These are phyloP conservation scores for Resseliella maxima DNA, from an alignment of 2,888 invertebrate genomes.

Conservation along the genomic window DNA sequence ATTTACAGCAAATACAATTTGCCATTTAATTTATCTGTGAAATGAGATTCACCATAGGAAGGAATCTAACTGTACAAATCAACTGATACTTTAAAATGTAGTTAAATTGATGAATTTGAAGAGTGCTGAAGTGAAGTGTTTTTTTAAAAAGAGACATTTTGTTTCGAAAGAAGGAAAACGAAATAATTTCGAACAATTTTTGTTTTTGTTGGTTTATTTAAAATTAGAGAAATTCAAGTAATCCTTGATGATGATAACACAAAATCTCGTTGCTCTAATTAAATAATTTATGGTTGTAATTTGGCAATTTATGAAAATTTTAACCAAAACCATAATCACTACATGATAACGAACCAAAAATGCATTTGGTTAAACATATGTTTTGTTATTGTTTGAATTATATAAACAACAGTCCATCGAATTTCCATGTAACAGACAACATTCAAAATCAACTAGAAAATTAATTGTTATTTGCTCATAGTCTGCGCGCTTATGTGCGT, in stretches of 20 bases:
- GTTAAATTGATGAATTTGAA: not conserved
- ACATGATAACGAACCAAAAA: not conserved
- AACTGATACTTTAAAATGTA: no score
- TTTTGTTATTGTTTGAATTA: not conserved
- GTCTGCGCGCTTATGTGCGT: not conserved
- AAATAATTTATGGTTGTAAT: not conserved
- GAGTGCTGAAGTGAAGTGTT: not conserved
- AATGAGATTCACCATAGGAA: not conserved
- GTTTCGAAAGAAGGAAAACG: no score
- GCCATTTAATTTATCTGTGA: not conserved
- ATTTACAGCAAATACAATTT: not conserved
- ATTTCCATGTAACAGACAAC: not conserved
- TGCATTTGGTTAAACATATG: not conserved
- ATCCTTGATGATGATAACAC: not conserved
- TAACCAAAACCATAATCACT: not conserved
- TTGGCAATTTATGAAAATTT: not conserved
- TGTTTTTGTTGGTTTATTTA: no score
- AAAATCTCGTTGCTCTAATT: constrained; percentile 1
- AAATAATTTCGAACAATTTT: no score
- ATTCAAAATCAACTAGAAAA: constrained; percentile 20
- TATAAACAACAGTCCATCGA: not conserved
- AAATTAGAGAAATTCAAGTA: no score
- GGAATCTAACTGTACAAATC: not conserved
- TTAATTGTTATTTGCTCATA: constrained; percentile 11
- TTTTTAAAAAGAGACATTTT: no score